Evolutionary conservation across 2,797 vertebrate genomes (phyloP).

Genomic region (Lacerta viridis): DNA sequence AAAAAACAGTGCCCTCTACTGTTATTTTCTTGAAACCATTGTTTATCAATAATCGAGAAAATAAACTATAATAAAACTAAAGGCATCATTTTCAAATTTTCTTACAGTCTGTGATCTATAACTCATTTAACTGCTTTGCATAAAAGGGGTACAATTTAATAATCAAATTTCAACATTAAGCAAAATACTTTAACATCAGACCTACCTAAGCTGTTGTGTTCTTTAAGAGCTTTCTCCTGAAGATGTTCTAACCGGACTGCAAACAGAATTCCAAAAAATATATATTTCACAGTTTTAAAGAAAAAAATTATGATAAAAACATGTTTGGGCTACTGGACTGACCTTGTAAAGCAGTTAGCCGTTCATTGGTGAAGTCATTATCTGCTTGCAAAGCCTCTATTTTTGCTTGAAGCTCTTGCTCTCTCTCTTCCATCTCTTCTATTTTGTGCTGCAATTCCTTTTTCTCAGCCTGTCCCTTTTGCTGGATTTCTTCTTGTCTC

Average conservation of each 20-base stretch:
- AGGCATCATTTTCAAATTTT: not conserved
- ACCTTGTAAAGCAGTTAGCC: slow-evolving; percentile 96
- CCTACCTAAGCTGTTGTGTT: slow-evolving; percentile 98
- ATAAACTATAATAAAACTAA: not conserved
- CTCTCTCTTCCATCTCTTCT: slow-evolving; percentile 98
- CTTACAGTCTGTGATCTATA: not conserved
- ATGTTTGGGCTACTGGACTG: slow-evolving; percentile 67
- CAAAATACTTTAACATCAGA: slow-evolving; percentile 75
- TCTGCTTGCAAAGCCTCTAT: slow-evolving; percentile 98
- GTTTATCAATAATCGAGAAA: not conserved
- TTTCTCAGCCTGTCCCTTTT: slow-evolving; percentile 93
- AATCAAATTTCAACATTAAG: slow-evolving; percentile 66
- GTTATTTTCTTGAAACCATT: slow-evolving; percentile 27
- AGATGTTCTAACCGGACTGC: slow-evolving; percentile 98
- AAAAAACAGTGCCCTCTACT: slow-evolving; percentile 76
- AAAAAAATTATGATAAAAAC: slow-evolving; percentile 60
- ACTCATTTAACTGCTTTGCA: not conserved
- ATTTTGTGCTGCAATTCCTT: slow-evolving; percentile 94
- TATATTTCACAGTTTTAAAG: slow-evolving; percentile 83
- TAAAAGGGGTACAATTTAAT: slow-evolving; percentile 31
- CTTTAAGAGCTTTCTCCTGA: slow-evolving; percentile 98
- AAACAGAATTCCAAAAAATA: slow-evolving; percentile 90
- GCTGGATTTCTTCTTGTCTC: slow-evolving; percentile 93
- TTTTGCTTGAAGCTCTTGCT: slow-evolving; percentile 96
- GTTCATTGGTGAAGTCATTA: slow-evolving; percentile 98